Evolutionary conservation across 53 echinoderm and acorn worm genomes (phyloP), one percentile per base, ranked within the genome.

Genomic region (Holothuria leucospilota): DNA sequence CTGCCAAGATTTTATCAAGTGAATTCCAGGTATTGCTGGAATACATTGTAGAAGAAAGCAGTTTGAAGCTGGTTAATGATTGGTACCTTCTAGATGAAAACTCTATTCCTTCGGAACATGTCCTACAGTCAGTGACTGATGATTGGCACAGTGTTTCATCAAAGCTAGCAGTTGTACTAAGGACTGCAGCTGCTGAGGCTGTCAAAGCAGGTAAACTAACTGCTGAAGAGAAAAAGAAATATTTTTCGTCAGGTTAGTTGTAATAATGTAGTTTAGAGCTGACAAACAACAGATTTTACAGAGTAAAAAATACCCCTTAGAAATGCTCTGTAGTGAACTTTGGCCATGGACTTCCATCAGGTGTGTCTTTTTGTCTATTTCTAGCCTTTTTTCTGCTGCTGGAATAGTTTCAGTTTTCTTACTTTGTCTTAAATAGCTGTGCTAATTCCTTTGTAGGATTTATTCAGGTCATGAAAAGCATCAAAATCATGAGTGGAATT

Each of bases 81-180:
- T 96, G 97, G 97, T 96, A 92, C 77, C 89, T 87, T n/a, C 72
- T 68, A 69, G 97, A 96, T 89, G 91, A 95, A 56, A 95, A 96
- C 70, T 68, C 91, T 0, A 83, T 88, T 42, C 95, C 97, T 51
- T 87, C 94, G 40, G 87, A 90, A 24, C 94, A 83, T 69, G 93
- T 90, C 13, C 90, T 96, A 20, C 96, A 91, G 82, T 92, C 96
- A 64, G 91, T 96, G 77, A 95, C 91, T 39, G 89, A 82, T 5
- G 39, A 69, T 6, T 96, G 96, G 96, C 71, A 89, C 29, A 58
- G 49, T 28, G 87, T 93, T 13, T 91, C 84, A 20, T 85, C 85
- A n/a, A 87, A 85, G 77, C 87, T 96, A 77, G 82, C 89, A 34
- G 62, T 42, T 27, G 82, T 95, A 18, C 91, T 96, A 29, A 86